These are phyloP conservation scores for Scolanthus callimorphus DNA, from an alignment of 92 coral and sea anemone genomes.

Conservation along the genomic window DNA sequence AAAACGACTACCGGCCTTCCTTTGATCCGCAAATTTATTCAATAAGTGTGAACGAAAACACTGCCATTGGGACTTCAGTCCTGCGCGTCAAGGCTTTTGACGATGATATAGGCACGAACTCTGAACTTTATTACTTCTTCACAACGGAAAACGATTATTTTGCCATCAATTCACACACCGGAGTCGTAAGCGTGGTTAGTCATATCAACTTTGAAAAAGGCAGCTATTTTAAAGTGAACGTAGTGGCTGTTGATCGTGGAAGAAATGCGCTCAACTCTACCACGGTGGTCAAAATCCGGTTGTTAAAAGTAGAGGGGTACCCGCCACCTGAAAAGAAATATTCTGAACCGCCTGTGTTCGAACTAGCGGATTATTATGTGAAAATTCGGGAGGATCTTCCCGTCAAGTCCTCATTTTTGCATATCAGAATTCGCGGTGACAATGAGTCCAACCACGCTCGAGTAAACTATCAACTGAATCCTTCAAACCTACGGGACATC, in stretches of 20 bases:
- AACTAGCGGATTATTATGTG: slow-evolving; percentile 57
- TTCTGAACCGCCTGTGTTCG: slow-evolving; percentile 38
- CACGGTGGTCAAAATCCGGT: slow-evolving; percentile 58
- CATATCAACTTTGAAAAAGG: slow-evolving; percentile 65
- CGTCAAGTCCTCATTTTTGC: slow-evolving; percentile 65
- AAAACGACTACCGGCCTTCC: slow-evolving; percentile 76
- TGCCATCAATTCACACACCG: slow-evolving; percentile 84
- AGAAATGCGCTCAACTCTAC: slow-evolving; percentile 46
- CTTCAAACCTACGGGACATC: slow-evolving; percentile 35
- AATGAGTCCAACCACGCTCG: slow-evolving; percentile 24
- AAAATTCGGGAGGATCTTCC: slow-evolving; percentile 93
- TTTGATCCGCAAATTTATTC: slow-evolving; percentile 64
- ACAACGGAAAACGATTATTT: slow-evolving; percentile 58
- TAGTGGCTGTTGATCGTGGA: slow-evolving; percentile 87
- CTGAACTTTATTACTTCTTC: slow-evolving; percentile 78
- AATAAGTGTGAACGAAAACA: slow-evolving; percentile 65
- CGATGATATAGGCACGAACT: slow-evolving; percentile 65
- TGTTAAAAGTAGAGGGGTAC: slow-evolving; percentile 42
- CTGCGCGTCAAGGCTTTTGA: slow-evolving; percentile 85
- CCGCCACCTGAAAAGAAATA: slow-evolving; percentile 37
- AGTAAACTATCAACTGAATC: slow-evolving; percentile 34
- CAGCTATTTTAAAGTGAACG: slow-evolving; percentile 55
- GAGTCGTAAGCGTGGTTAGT: slow-evolving; percentile 77
- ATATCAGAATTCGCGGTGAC: slow-evolving; percentile 42
- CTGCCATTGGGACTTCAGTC: slow-evolving; percentile 65